Evolutionary conservation across 1,140 invertebrate genomes (phyloP).

Genomic region (Euborellia annulipes): DNA sequence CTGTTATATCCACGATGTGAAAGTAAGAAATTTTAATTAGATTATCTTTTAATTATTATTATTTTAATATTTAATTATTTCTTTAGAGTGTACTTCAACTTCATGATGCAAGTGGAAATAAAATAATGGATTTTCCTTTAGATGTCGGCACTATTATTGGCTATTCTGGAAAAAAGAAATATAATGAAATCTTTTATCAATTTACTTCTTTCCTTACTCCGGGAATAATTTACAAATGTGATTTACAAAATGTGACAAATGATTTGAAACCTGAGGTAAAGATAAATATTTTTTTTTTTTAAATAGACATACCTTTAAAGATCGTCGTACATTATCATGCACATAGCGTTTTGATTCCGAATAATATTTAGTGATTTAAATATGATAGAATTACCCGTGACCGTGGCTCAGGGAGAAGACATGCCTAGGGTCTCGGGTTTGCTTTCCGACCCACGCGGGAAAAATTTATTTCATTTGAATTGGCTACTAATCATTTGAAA

Average conservation of each 20-base stretch:
- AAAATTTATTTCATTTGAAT: no score
- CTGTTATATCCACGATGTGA: constrained; percentile 89
- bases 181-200: constrained; percentile 83
- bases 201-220: constrained; percentile 91
- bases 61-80: constrained; percentile 14
- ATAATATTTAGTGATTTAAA: constrained; percentile 5
- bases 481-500: no score
- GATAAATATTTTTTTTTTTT: constrained; percentile 11
- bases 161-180: constrained; percentile 69
- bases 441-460: no score
- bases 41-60: neutral
- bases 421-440: no score
- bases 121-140: constrained; percentile 56
- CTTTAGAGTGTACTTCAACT: constrained; percentile 70
- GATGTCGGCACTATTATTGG: constrained; percentile 74
- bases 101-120: constrained; percentile 53
- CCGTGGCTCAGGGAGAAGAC: no score
- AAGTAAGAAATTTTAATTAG: constrained; percentile 41
- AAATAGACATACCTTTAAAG: constrained; percentile 12
- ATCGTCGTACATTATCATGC: neutral
- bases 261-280: constrained; percentile 47
- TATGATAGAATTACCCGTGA: no score
- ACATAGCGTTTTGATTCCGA: neutral
- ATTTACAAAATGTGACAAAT: constrained; percentile 43
- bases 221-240: constrained; percentile 73